A percentile compares a stretch with the other conserved stretches of the same genome.
phyloP scores from a whole-genome alignment of 2,888 invertebrate species.

The Himalopsyche anomala region DNA sequence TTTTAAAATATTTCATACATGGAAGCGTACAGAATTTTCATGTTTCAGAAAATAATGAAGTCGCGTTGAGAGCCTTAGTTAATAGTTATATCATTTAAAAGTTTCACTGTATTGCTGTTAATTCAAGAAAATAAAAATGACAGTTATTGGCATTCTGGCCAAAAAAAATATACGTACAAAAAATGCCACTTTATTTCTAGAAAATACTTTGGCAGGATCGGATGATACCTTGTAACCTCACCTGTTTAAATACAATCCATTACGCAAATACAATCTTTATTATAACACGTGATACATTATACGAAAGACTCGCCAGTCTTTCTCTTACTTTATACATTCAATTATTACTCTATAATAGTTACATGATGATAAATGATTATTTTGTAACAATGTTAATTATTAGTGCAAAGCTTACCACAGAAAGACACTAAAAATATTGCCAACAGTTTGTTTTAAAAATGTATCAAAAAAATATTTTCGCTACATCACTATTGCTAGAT shows the following conservation, averaged over 20 bases:
- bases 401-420: constrained; percentile 41
- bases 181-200: no score
- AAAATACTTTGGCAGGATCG: no score
- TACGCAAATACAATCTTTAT: background rate
- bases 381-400: background rate
- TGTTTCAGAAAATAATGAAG: no score
- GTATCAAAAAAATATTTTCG: constrained; percentile 32
- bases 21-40: no score
- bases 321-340: constrained; percentile 10
- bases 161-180: no score
- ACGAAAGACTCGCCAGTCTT: background rate
- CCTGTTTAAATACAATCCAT: background rate
- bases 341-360: background rate
- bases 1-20: no score
- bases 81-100: no score
- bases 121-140: no score
- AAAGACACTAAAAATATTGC: constrained; percentile 42
- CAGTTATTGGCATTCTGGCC: no score
- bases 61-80: no score
- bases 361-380: background rate
- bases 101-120: no score
- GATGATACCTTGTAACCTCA: background rate
- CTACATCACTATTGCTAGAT: background rate
- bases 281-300: background rate
- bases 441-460: background rate